Evolutionary conservation across 1,140 invertebrate species (phyloP).

Genomic region (Tigriopus japonicus): DNA sequence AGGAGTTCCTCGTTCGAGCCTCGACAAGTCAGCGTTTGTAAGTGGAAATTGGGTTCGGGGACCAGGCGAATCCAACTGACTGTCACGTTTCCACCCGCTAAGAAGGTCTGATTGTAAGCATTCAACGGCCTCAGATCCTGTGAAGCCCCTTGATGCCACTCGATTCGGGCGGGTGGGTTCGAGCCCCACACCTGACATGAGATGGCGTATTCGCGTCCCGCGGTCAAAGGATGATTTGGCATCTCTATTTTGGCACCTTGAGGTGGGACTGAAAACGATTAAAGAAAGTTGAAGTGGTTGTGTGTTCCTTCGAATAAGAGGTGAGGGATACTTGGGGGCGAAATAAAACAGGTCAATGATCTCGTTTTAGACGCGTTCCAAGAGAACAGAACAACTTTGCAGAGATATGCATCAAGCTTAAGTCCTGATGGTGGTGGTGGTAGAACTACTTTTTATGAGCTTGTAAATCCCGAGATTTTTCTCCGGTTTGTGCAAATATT

Average conservation of each 20-base stretch:
- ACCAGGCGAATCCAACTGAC: conserved; percentile 2
- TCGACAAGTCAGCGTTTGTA: conserved; percentile 1
- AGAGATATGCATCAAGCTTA: too few species aligned
- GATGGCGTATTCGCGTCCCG: not conserved
- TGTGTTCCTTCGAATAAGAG: too few species aligned
- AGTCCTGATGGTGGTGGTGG: too few species aligned
- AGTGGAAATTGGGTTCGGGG: not conserved
- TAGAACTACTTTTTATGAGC: too few species aligned
- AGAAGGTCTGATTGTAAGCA: not conserved
- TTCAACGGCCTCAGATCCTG: not conserved
- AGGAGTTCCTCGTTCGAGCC: conserved; percentile 9
- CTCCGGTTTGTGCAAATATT: too few species aligned
- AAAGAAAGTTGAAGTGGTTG: too few species aligned
- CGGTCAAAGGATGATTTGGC: not conserved
- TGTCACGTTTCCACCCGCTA: not conserved
- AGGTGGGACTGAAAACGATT: conserved; percentile 7
- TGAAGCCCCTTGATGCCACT: not conserved
- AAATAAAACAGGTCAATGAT: too few species aligned
- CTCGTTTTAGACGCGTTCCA: too few species aligned
- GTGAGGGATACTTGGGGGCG: too few species aligned
- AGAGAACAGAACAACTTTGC: too few species aligned
- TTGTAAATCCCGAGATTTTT: too few species aligned
- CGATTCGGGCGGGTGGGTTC: conserved; percentile 5
- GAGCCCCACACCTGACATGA: conserved; percentile 12
- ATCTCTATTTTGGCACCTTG: conserved; percentile 6